Conservation (phyloP, 2,888 invertebrate species). For the Chymomyza procnemis region DNA sequence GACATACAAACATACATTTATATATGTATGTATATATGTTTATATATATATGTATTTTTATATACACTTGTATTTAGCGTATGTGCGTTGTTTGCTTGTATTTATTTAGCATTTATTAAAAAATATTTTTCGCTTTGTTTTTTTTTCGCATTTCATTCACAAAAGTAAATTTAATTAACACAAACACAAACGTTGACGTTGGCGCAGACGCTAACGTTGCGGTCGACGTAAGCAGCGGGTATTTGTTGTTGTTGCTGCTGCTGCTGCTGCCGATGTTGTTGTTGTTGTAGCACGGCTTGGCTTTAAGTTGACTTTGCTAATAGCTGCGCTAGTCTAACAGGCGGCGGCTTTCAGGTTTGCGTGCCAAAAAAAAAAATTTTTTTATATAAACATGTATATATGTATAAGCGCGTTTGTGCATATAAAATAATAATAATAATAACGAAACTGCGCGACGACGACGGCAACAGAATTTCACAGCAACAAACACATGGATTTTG, state of each 20-base stretch:
- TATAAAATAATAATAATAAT: constrained; percentile 29
- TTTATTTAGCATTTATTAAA: constrained; percentile 73
- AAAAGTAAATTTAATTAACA: constrained; percentile 74
- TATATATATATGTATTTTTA: constrained; percentile 15
- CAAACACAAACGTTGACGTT: constrained; percentile 46
- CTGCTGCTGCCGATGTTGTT: neutral
- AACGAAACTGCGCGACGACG: constrained; percentile 19
- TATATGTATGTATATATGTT: constrained; percentile 15
- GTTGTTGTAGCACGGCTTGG: neutral
- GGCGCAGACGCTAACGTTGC: constrained; percentile 34
- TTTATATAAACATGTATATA: constrained; percentile 19
- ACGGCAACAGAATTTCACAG: constrained; percentile 28
- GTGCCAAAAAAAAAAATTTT: constrained; percentile 55
- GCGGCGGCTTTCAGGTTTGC: constrained; percentile 58
- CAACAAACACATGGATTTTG: constrained; percentile 46
- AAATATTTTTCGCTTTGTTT: constrained; percentile 68
- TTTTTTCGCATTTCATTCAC: constrained; percentile 73
- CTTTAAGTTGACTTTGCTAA: neutral
- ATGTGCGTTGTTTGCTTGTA: constrained; percentile 32
- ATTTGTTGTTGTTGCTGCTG: constrained; percentile 1
- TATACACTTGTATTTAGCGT: constrained; percentile 8
- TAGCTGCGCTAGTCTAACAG: constrained; percentile 16
- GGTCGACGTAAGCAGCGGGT: neutral
- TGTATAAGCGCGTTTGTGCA: neutral
- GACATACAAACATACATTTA: constrained; percentile 17